These are phyloP conservation scores for Grantiella picta DNA, from an alignment of 2,113 vertebrate species.

Conservation along the genomic window DNA sequence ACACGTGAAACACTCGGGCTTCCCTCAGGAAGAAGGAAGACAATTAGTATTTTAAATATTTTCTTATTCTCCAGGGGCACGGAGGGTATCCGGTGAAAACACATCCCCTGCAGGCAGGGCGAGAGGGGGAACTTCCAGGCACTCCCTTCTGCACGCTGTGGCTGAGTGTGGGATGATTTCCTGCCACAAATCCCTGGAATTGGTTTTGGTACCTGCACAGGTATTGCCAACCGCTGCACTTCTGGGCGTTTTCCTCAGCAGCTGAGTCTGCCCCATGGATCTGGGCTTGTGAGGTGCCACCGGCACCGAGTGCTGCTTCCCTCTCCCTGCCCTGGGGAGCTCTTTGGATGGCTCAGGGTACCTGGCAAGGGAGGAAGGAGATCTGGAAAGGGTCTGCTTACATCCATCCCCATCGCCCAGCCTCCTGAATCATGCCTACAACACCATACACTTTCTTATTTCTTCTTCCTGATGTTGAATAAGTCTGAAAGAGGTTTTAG, in stretches of 20 bases:
- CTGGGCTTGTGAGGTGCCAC: neutral
- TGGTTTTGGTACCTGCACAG: neutral
- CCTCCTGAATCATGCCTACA: neutral
- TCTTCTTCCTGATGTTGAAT: neutral
- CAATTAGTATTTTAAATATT: constrained; percentile 20
- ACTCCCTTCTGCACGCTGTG: neutral
- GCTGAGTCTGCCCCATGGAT: neutral
- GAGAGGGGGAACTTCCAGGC: neutral
- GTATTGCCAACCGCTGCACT: neutral
- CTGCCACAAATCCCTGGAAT: neutral
- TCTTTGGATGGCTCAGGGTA: neutral
- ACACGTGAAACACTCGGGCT: neutral
- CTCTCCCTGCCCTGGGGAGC: neutral
- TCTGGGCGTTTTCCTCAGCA: neutral
- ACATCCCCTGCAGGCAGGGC: neutral
- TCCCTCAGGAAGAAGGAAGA: neutral
- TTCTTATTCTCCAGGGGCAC: neutral
- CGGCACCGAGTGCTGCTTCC: accelerated
- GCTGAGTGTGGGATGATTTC: neutral
- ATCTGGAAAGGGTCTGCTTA: neutral
- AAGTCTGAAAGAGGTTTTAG: neutral
- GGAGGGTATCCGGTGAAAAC: neutral
- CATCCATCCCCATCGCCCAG: neutral
- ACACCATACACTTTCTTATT: accelerated
- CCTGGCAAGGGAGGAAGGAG: neutral